Evolutionary conservation across 2,888 invertebrate species (phyloP).

Genomic region (Acronicta alni): DNA sequence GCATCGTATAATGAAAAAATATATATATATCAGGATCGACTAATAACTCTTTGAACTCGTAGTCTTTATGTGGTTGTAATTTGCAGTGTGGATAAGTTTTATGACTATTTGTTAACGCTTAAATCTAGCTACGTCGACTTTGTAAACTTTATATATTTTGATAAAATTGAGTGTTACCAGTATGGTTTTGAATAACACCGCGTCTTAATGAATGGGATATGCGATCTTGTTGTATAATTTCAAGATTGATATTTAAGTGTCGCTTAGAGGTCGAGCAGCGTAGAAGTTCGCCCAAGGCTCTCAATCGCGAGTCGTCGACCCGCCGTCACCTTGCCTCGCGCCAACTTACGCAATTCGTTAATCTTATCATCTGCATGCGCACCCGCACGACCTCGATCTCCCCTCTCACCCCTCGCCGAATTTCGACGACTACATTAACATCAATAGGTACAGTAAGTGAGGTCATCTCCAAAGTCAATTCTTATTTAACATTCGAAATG

Average conservation of each 20-base stretch:
- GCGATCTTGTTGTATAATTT: conserved; percentile 53
- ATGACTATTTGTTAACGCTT: no score
- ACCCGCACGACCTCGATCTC: conserved; percentile 78
- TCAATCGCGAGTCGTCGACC: conserved; percentile 84
- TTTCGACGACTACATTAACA: conserved; percentile 69
- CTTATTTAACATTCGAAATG: conserved; percentile 61
- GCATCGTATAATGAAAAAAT: no score
- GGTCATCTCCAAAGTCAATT: conserved; percentile 65
- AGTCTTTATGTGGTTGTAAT: no score
- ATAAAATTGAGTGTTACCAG: background rate
- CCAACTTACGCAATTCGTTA: conserved; percentile 87
- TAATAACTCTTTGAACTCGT: no score
- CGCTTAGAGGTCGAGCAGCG: conserved; percentile 80
- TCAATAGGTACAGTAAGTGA: conserved; percentile 60
- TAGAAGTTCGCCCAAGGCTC: conserved; percentile 84
- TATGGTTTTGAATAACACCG: conserved; percentile 17
- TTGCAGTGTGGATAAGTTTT: no score
- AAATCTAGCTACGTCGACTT: no score
- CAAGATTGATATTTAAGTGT: conserved; percentile 70
- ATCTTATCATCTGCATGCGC: conserved; percentile 88
- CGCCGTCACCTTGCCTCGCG: conserved; percentile 86
- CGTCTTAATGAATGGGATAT: conserved; percentile 43
- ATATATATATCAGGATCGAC: no score
- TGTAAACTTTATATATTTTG: background rate
- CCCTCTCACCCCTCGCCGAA: conserved; percentile 81